These are phyloP conservation scores for Conops quadrifasciatus DNA, from an alignment of 2,888 invertebrate species.

Conservation along the genomic window DNA sequence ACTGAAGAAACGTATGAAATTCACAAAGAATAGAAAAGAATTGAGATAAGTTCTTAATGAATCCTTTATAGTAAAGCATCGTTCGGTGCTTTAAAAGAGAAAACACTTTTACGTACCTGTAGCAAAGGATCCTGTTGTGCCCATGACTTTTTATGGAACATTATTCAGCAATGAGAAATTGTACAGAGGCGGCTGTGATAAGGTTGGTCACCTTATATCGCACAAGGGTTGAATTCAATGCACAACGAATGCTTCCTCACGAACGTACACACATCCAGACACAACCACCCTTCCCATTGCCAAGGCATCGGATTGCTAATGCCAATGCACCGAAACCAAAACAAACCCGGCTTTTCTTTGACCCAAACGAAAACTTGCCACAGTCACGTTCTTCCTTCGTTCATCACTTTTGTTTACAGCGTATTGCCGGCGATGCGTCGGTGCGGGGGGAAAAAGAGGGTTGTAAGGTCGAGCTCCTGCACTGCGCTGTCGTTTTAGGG, in stretches of 20 bases:
- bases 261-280: too few species aligned
- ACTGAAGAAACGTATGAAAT: too few species aligned
- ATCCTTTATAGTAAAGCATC: too few species aligned
- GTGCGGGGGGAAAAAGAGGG: background rate
- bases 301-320: background rate
- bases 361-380: constrained; percentile 26
- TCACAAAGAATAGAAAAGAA: too few species aligned
- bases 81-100: too few species aligned
- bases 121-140: too few species aligned
- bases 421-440: background rate
- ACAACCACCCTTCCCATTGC: too few species aligned
- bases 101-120: too few species aligned
- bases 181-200: too few species aligned
- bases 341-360: constrained; percentile 27
- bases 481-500: background rate
- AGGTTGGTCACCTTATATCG: constrained; percentile 28
- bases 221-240: constrained; percentile 44
- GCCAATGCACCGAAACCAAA: constrained; percentile 35
- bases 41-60: too few species aligned
- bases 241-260: constrained; percentile 27
- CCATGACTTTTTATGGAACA: too few species aligned
- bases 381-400: constrained; percentile 30
- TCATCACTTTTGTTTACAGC: constrained; percentile 23
- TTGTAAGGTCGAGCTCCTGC: background rate
- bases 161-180: too few species aligned